Conservation (phyloP, 1,140 invertebrate species). For the Calliphora vicina region DNA sequence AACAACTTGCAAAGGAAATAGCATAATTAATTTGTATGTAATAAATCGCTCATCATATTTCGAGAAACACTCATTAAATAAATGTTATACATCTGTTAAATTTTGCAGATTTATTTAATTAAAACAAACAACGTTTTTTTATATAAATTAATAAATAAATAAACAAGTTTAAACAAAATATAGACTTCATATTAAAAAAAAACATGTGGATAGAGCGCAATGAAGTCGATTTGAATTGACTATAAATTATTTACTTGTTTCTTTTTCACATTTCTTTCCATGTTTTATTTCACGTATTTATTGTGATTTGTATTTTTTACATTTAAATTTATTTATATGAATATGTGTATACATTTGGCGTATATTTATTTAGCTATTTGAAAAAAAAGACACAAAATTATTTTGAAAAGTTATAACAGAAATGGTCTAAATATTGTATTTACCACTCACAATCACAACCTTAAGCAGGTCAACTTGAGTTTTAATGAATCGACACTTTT, state of each 20-base stretch:
- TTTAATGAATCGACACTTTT: conserved; percentile 4
- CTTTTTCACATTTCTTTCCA: background rate
- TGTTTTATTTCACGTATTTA: background rate
- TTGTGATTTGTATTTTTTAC: background rate
- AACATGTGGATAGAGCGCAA: background rate
- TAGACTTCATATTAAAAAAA: too few species aligned
- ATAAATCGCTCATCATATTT: too few species aligned
- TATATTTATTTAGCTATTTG: too few species aligned
- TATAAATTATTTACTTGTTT: background rate
- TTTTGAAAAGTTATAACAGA: conserved; percentile 1
- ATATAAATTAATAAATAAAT: too few species aligned
- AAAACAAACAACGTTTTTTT: too few species aligned
- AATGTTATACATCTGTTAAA: too few species aligned
- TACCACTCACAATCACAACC: background rate
- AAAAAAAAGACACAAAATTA: background rate
- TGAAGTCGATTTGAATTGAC: background rate
- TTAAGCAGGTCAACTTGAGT: background rate
- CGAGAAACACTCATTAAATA: too few species aligned
- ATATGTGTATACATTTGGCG: background rate
- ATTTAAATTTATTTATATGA: background rate
- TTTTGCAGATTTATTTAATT: background rate
- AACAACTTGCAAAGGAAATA: too few species aligned
- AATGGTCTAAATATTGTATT: background rate
- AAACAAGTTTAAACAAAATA: too few species aligned
- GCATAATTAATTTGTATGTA: too few species aligned